Evolutionary conservation across 2,888 invertebrate genomes (phyloP).

Genomic region (Cristatella mucedo): DNA sequence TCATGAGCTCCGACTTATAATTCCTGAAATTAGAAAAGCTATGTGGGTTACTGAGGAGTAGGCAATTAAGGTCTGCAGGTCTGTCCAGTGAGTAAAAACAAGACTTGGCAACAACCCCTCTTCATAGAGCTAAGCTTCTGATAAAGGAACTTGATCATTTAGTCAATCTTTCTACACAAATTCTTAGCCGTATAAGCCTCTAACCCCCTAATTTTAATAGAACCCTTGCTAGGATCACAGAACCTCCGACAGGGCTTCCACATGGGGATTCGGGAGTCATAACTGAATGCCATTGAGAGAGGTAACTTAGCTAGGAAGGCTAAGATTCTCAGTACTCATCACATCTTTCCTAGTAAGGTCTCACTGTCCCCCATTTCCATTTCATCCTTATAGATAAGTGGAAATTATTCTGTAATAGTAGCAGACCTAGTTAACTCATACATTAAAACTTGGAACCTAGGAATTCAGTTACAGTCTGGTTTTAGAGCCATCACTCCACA

Average conservation of each 20-base stretch:
- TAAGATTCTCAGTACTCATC: too few relatives aligned
- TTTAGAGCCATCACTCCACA: too few relatives aligned
- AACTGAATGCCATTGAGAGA: conserved; percentile 53
- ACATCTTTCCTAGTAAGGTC: too few relatives aligned
- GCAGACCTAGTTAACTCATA: too few relatives aligned
- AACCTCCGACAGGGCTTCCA: conserved; percentile 55
- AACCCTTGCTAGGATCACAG: conserved; percentile 57
- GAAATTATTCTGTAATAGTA: not conserved
- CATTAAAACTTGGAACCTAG: too few relatives aligned
- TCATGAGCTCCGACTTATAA: conserved; percentile 13
- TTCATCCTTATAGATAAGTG: not conserved
- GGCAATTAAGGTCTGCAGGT: conserved; percentile 57
- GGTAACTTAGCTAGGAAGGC: conserved; percentile 58
- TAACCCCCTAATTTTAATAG: conserved; percentile 58
- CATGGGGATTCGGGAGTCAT: conserved; percentile 58
- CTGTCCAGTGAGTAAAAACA: conserved; percentile 51
- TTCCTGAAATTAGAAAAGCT: conserved; percentile 43
- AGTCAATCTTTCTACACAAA: conserved; percentile 20
- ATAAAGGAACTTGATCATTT: conserved; percentile 6
- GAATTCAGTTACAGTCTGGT: too few relatives aligned
- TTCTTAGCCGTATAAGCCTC: conserved; percentile 48
- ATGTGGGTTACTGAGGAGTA: conserved; percentile 59
- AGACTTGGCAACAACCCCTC: conserved; percentile 43
- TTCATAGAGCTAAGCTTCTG: conserved; percentile 15
- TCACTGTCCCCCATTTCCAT: not conserved